phyloP scores from a whole-genome alignment of 2,113 vertebrate genomes.

The Meriones unguiculatus region DNA sequence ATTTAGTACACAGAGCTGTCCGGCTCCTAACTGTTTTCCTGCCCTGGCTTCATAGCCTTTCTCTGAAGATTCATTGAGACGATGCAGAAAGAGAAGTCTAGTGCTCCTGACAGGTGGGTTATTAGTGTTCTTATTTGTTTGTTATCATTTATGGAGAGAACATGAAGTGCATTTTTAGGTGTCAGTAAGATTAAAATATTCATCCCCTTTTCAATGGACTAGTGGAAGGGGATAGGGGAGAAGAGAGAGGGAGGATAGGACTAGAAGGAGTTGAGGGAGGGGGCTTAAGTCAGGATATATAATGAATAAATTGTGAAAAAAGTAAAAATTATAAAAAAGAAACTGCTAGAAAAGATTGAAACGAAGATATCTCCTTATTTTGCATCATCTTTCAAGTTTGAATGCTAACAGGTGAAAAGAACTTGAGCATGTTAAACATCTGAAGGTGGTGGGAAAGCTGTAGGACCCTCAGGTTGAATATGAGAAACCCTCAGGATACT shows the following conservation, averaged over 20 bases:
- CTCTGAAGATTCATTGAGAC: neutral
- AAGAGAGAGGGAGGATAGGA: too few relatives aligned
- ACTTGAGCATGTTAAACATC: neutral
- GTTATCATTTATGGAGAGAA: conserved; percentile 4
- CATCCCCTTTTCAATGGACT: too few relatives aligned
- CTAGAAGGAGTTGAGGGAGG: too few relatives aligned
- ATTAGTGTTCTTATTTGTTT: neutral
- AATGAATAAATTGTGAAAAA: too few relatives aligned
- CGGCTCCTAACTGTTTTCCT: neutral
- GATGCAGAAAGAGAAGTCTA: neutral
- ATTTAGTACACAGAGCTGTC: too few relatives aligned
- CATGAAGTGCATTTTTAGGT: neutral
- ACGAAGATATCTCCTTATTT: neutral
- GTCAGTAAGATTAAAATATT: conserved; percentile 7
- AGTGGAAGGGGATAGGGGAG: too few relatives aligned
- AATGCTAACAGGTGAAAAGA: neutral
- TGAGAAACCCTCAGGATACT: neutral
- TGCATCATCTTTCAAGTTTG: neutral
- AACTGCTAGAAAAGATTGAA: neutral
- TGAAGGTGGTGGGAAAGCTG: neutral
- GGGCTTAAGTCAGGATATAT: too few relatives aligned
- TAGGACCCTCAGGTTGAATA: neutral
- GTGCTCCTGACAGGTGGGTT: too few relatives aligned
- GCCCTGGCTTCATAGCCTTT: neutral
- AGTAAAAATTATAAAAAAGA: neutral